These are phyloP conservation scores for Caerostris darwini DNA, from an alignment of 1,140 invertebrate species.

Conservation along the genomic window DNA sequence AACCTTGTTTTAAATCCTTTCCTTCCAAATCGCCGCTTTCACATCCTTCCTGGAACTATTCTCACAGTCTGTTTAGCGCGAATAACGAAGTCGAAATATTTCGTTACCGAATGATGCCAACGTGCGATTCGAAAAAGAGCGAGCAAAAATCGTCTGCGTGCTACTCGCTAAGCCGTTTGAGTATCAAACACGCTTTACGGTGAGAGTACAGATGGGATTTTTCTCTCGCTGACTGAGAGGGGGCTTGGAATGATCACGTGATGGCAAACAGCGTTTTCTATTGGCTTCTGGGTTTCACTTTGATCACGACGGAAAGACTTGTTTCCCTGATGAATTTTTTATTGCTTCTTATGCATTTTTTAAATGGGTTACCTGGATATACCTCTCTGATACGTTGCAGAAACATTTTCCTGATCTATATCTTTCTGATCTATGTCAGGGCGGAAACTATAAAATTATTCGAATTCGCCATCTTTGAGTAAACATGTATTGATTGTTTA, in stretches of 20 bases:
- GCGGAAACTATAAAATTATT: neutral
- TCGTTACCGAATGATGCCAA: neutral
- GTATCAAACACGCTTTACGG: conserved; percentile 2
- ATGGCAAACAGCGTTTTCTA: conserved; percentile 14
- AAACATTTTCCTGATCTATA: neutral
- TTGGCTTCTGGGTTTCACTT: conserved; percentile 44
- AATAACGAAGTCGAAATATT: neutral
- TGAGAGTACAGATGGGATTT: conserved; percentile 33
- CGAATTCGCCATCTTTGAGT: neutral
- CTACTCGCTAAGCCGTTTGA: neutral
- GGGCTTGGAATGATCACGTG: conserved; percentile 45
- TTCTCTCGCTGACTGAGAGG: conserved; percentile 1
- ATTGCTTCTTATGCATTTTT: conserved; percentile 65
- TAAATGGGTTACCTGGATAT: conserved; percentile 65
- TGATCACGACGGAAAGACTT: conserved; percentile 43
- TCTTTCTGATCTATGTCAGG: neutral
- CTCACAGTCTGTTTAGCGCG: neutral
- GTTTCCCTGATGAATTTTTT: conserved; percentile 70
- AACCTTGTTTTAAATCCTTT: conserved; percentile 9
- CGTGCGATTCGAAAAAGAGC: neutral
- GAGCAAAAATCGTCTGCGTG: neutral
- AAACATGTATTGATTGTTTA: neutral
- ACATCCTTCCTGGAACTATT: neutral
- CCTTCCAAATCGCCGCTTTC: neutral
- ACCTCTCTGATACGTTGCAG: neutral